These are phyloP conservation scores for Sebastiscus albofasciatus DNA, from an alignment of 2,797 vertebrate genomes.

Conservation along the genomic window DNA sequence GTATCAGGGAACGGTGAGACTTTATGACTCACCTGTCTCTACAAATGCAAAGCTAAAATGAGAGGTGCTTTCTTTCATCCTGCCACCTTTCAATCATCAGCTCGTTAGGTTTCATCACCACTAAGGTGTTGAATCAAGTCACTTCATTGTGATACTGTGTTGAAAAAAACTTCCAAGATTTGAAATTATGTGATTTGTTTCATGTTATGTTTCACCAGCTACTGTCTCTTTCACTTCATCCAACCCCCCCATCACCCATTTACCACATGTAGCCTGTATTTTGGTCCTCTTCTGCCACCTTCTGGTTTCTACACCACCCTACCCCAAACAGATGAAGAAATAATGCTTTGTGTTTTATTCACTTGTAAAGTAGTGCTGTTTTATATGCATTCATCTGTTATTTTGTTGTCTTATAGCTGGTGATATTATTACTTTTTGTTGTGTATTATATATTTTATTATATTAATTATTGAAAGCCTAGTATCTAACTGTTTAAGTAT, in stretches of 20 bases:
- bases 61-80: not conserved
- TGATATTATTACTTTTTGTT: not conserved
- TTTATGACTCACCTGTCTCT: not conserved
- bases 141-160: not conserved
- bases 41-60: not conserved
- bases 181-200: not conserved
- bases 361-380: not conserved
- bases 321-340: too few species aligned
- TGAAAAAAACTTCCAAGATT: not conserved
- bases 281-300: constrained; percentile 22
- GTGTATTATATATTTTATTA: not conserved
- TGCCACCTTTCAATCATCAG: not conserved
- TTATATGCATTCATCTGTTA: not conserved
- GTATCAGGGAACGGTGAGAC: not conserved
- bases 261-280: not conserved
- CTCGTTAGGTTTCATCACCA: not conserved
- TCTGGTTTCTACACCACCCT: constrained; percentile 10
- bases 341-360: not conserved
- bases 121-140: not conserved
- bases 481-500: not conserved
- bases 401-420: not conserved
- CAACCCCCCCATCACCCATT: not conserved
- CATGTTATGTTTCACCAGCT: not conserved
- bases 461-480: not conserved
- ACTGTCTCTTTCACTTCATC: not conserved